Percentiles rank a stretch among this genome's conserved stretches.
phyloP scores from a whole-genome alignment of 2,113 vertebrate species.

The Eclectus roratus region DNA sequence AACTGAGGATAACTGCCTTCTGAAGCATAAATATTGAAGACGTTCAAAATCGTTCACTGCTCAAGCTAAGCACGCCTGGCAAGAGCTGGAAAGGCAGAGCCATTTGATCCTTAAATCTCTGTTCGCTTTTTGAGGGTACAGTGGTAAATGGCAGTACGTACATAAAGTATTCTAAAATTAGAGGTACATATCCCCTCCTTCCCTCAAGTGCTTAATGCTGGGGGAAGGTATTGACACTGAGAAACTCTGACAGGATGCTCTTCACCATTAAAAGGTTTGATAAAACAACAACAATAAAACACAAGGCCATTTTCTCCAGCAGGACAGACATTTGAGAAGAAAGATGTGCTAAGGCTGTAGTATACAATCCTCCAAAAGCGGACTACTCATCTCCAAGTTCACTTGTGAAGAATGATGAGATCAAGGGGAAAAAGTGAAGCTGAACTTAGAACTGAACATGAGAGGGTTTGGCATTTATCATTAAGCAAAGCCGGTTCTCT shows the following conservation, averaged over 20 bases:
- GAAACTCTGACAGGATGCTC: neutral
- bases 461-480: neutral
- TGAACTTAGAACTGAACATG: neutral
- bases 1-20: slow-evolving; percentile 63
- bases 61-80: neutral
- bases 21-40: slow-evolving; percentile 60
- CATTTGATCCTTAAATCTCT: neutral
- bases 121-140: neutral
- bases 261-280: neutral
- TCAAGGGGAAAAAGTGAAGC: neutral
- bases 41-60: neutral
- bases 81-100: neutral
- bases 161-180: neutral
- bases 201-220: neutral
- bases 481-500: neutral
- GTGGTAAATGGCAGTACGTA: neutral
- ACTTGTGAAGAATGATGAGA: neutral
- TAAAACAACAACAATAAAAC: neutral
- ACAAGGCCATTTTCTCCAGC: neutral
- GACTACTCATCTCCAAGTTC: neutral
- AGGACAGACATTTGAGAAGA: neutral
- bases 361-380: neutral
- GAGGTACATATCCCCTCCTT: neutral
- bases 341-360: neutral
- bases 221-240: neutral